These are phyloP conservation scores for Pinna nobilis DNA, from an alignment of 1,140 invertebrate genomes.

Conservation along the genomic window DNA sequence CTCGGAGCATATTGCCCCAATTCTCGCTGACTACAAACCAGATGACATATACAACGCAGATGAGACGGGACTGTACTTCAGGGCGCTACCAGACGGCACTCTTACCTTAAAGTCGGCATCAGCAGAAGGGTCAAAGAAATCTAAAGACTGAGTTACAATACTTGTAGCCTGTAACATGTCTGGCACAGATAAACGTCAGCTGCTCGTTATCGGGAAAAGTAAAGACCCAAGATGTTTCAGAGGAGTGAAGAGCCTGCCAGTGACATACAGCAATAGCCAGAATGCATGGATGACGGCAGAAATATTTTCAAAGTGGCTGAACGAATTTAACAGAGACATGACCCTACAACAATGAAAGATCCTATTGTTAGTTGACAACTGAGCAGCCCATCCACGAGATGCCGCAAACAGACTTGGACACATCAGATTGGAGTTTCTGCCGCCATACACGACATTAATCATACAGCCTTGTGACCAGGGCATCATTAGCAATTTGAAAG, in stretches of 20 bases:
- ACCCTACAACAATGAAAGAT: conserved; percentile 35
- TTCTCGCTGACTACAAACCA: conserved; percentile 63
- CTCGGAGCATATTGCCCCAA: conserved; percentile 12
- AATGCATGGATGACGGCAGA: conserved; percentile 57
- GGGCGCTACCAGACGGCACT: conserved; percentile 74
- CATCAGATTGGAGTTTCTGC: conserved; percentile 12
- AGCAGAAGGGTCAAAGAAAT: too few relatives aligned
- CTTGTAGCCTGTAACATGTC: conserved; percentile 32
- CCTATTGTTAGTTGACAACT: conserved; percentile 42
- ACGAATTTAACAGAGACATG: conserved; percentile 42
- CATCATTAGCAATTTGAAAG: conserved; percentile 14
- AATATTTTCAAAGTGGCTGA: conserved; percentile 50
- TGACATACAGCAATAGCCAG: conserved; percentile 37
- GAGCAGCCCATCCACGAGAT: conserved; percentile 11
- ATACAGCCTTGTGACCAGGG: conserved; percentile 35
- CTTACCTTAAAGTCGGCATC: conserved; percentile 72
- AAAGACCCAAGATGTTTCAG: conserved; percentile 49
- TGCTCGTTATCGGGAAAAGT: conserved; percentile 51
- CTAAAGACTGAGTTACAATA: conserved; percentile 41
- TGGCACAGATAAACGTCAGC: conserved; percentile 46
- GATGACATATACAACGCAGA: conserved; percentile 76
- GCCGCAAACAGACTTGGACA: background rate
- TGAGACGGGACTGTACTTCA: conserved; percentile 76
- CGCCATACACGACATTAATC: conserved; percentile 27
- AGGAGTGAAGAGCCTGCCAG: conserved; percentile 36